Conservation (phyloP, 2,888 invertebrate genomes). For the Bibio marci region DNA sequence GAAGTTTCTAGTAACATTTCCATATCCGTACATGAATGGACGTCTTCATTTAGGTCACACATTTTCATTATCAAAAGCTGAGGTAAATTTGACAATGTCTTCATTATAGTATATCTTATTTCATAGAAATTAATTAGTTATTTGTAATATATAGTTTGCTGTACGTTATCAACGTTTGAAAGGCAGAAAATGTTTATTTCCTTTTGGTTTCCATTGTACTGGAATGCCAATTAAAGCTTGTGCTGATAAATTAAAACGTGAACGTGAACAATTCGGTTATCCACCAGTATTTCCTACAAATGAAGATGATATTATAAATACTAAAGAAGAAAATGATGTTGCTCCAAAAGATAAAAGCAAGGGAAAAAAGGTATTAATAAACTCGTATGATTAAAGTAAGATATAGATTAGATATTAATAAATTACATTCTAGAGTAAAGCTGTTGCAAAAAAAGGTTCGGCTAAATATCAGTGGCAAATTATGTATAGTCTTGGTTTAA, state of each 20-base stretch:
- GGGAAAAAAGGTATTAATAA: conserved; percentile 73
- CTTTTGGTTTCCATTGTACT: conserved; percentile 97
- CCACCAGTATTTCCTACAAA: conserved; percentile 78
- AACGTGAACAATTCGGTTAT: conserved; percentile 79
- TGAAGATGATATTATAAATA: conserved; percentile 29
- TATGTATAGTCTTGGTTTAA: conserved; percentile 81
- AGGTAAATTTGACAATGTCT: conserved; percentile 38
- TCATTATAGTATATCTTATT: not conserved
- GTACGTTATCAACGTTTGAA: conserved; percentile 79
- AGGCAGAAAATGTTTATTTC: conserved; percentile 83
- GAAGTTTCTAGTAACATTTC: conserved; percentile 89
- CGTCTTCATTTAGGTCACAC: conserved; percentile 93
- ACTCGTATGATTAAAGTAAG: not conserved
- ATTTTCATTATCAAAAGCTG: conserved; percentile 92
- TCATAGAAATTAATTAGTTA: not conserved
- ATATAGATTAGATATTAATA: not conserved
- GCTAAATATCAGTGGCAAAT: conserved; percentile 98
- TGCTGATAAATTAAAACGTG: conserved; percentile 90
- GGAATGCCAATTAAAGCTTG: conserved; percentile 99
- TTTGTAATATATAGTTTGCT: conserved; percentile 50
- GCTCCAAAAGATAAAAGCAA: conserved; percentile 69
- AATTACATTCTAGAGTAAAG: conserved; percentile 65
- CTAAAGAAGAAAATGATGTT: conserved; percentile 37
- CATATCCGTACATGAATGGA: conserved; percentile 99
- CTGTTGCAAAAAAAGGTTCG: conserved; percentile 72